Conservation (phyloP, 2,888 invertebrate species). For the Agrilus biguttatus region DNA sequence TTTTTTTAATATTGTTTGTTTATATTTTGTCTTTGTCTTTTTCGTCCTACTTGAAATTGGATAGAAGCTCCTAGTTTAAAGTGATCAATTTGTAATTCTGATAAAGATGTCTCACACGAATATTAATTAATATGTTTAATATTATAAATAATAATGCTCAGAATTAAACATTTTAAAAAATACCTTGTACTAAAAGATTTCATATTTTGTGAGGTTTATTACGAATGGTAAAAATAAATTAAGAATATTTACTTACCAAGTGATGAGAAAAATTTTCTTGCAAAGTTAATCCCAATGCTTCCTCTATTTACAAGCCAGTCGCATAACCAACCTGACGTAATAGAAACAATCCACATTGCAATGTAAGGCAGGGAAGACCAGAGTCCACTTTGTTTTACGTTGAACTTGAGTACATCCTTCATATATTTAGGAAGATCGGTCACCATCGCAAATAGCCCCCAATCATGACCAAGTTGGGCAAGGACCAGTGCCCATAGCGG, state of each 20-base stretch:
- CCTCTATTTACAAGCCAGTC: conserved; percentile 50
- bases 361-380: conserved; percentile 52
- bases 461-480: conserved; percentile 59
- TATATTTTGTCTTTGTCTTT: too few relatives aligned
- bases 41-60: too few relatives aligned
- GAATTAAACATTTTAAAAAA: too few relatives aligned
- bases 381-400: conserved; percentile 46
- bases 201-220: too few relatives aligned
- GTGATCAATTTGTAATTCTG: too few relatives aligned
- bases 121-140: too few relatives aligned
- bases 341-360: conserved; percentile 50
- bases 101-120: too few relatives aligned
- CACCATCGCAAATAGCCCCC: conserved; percentile 58
- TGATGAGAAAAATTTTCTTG: conserved; percentile 36
- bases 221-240: too few relatives aligned
- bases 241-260: conserved; percentile 4
- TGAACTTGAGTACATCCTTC: conserved; percentile 50
- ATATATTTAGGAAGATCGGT: conserved; percentile 57
- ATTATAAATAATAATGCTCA: too few relatives aligned
- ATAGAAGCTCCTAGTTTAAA: too few relatives aligned
- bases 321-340: conserved; percentile 48
- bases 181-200: too few relatives aligned
- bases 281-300: conserved; percentile 39
- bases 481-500: conserved; percentile 61
- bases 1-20: too few relatives aligned